Evolutionary conservation across 2,113 vertebrate genomes (phyloP), one percentile per base, ranked within the genome.

Genomic region (Nannospalax galili): DNA sequence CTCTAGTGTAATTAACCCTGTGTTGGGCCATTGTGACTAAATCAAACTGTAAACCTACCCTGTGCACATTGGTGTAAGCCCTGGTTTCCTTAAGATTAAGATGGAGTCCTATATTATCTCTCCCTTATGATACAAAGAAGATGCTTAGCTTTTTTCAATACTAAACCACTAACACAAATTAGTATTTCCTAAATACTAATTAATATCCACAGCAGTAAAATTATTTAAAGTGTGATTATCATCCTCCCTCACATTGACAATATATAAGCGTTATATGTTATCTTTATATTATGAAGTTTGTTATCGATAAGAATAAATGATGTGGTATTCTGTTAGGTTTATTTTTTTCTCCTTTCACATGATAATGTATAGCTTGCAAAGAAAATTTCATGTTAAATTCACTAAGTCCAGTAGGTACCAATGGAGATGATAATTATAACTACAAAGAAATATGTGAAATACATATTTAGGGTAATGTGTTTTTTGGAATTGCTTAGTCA

Each of bases 361-460:
- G 60, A 85, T 56, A 84, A 48, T 52, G 4, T 91, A 42, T n/a
- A 56, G 42, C 26, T 78, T 91, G 17, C 48, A 89, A 24, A 77
- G 73, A 92, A 86, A 20, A 82, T 56, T 69, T 90, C 5, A 22
- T 93, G 26, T 92, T 73, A 74, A 78, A 62, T 82, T 93, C 74
- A 84, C 45, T 14, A 77, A 84, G 30, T n/a, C 48, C n/a, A 72
- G n/a, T 30, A 62, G 40, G 65, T 91, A 16, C 85, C 87, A 86
- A 77, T 69, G 45, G 28, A 84, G 14, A 20, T 79, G 64, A 56
- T 82, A 67, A 56, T 84, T 40, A 73, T 40, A 92, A 37, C 40
- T 86, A 30, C 73, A 94, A 81, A 6, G 26, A 73, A 73, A 74
- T 15, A 52, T 56, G 48, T 58, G 28, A 52, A 73, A 26, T 60